phyloP scores from a whole-genome alignment of 1,140 invertebrate genomes.

The Zaprionus davidi region DNA sequence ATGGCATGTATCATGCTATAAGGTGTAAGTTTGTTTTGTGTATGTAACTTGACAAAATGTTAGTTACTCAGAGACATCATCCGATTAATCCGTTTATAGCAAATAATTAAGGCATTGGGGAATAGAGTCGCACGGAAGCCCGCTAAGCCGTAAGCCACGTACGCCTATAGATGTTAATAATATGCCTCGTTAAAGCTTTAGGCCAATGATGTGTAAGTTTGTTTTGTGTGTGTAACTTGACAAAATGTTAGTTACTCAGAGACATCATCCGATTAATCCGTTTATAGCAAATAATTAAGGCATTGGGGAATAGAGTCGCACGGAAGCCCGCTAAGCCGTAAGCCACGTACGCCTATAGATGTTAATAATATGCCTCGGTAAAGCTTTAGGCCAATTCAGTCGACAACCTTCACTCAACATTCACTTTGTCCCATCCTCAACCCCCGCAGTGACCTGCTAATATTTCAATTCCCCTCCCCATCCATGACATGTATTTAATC shows the following conservation, averaged over 20 bases:
- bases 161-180: constrained; percentile 34
- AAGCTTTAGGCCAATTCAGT: constrained; percentile 7
- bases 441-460: not conserved
- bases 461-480: not conserved
- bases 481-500: not conserved
- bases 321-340: constrained; percentile 57
- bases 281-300: not conserved
- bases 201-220: not conserved
- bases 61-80: too few relatives aligned
- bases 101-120: constrained; percentile 18
- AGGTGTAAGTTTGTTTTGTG: too few relatives aligned
- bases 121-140: constrained; percentile 56
- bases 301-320: constrained; percentile 48
- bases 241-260: not conserved
- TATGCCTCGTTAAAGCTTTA: not conserved
- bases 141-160: constrained; percentile 48
- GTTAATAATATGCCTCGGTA: constrained; percentile 23
- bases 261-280: not conserved
- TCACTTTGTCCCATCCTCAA: not conserved
- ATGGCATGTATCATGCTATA: too few relatives aligned
- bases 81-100: constrained; percentile 1
- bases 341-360: constrained; percentile 27
- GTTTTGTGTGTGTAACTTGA: not conserved
- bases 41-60: not conserved
- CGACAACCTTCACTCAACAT: not conserved